Conservation (phyloP, 2,797 vertebrate species). For the Poeciliopsis gracilis region DNA sequence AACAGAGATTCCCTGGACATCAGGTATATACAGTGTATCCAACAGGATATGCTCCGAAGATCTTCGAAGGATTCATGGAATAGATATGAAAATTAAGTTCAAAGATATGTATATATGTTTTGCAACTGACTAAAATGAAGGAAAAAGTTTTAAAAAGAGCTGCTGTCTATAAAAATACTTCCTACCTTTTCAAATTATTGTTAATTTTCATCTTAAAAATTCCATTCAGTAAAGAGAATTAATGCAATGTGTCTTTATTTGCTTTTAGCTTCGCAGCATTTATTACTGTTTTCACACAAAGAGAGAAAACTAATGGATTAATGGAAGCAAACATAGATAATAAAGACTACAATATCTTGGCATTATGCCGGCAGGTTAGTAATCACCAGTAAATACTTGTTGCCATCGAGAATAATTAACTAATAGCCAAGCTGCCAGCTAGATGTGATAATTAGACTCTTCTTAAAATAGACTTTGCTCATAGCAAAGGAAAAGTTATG, state of each 20-base stretch:
- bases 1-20: background rate
- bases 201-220: too few relatives aligned
- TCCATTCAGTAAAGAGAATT: background rate
- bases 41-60: background rate
- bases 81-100: too few relatives aligned
- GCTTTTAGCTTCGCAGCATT: background rate
- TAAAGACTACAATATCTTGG: background rate
- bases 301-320: background rate
- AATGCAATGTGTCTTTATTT: background rate
- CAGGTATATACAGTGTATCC: too few relatives aligned
- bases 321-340: background rate
- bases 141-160: too few relatives aligned
- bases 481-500: background rate
- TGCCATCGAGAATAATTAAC: background rate
- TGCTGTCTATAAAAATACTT: too few relatives aligned
- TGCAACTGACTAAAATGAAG: too few relatives aligned
- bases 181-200: too few relatives aligned
- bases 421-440: background rate
- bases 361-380: background rate
- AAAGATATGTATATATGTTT: too few relatives aligned
- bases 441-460: background rate
- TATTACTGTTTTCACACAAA: background rate
- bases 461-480: background rate
- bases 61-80: background rate
- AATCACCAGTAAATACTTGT: background rate